phyloP scores from a whole-genome alignment of 2,113 vertebrate genomes.

The Microtus ochrogaster region DNA sequence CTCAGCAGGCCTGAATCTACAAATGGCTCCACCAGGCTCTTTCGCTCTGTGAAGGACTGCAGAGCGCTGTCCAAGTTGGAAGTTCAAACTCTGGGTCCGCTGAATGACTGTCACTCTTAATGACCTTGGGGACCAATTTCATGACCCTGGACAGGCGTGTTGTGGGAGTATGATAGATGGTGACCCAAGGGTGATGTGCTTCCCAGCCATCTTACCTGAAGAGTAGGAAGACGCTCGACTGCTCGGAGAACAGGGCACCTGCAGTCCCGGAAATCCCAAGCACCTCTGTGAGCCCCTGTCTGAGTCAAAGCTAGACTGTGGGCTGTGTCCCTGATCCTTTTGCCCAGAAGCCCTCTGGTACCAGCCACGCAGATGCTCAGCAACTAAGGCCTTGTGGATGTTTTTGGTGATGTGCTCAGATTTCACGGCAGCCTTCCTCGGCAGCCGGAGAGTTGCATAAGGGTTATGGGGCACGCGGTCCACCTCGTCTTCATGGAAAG shows the following conservation, averaged over 20 bases:
- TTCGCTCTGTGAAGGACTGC: rapidly evolving
- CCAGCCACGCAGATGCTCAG: slow-evolving; percentile 96
- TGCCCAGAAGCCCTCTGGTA: slow-evolving; percentile 94
- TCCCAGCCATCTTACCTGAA: slow-evolving; percentile 83
- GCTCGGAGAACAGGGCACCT: slow-evolving; percentile 89
- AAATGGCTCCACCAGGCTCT: background rate
- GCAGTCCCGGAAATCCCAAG: slow-evolving; percentile 90
- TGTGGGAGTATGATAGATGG: background rate
- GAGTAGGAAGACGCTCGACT: slow-evolving; percentile 90
- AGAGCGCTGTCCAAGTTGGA: background rate
- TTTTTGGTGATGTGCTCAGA: slow-evolving; percentile 91
- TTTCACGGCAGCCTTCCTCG: slow-evolving; percentile 88
- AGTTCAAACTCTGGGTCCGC: background rate
- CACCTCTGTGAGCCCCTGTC: slow-evolving; percentile 92
- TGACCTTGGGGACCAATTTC: background rate
- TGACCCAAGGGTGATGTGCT: rapidly evolving
- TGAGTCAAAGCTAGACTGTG: slow-evolving; percentile 89
- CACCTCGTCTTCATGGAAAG: slow-evolving; percentile 89
- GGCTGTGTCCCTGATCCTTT: slow-evolving; percentile 87
- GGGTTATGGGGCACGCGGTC: slow-evolving; percentile 91
- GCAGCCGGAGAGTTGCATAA: slow-evolving; percentile 94
- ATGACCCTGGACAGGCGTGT: background rate
- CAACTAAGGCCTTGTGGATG: slow-evolving; percentile 95
- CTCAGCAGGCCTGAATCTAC: background rate
- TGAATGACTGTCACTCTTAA: rapidly evolving